Evolutionary conservation across 2,888 invertebrate genomes (phyloP).

Genomic region (Frankliniella intonsa): DNA sequence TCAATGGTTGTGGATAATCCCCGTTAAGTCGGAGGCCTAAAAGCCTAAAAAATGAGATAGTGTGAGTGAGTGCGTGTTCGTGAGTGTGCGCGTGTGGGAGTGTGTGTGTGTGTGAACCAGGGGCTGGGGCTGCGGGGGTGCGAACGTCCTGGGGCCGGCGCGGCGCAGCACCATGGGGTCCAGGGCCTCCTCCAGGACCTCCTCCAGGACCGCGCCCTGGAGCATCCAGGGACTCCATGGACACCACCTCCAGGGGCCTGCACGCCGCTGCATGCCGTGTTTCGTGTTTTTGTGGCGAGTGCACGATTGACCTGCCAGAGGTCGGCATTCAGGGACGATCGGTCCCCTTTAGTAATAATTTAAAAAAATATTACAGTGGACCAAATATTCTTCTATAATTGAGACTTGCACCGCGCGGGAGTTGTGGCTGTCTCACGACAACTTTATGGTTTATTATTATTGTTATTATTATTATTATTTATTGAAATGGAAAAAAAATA

Average conservation of each 20-base stretch:
- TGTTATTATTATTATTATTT: not conserved
- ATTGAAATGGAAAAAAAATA: not conserved
- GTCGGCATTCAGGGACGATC: not conserved
- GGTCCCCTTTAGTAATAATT: constrained; percentile 21
- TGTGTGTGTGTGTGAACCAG: not conserved
- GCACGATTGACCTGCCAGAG: not conserved
- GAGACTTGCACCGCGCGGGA: not conserved
- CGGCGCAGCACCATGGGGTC: no score
- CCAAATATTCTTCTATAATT: constrained; percentile 19
- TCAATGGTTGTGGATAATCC: constrained; percentile 2
- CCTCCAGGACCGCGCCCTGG: no score
- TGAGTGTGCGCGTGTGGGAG: not conserved
- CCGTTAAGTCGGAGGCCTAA: not conserved
- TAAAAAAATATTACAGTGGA: constrained; percentile 15
- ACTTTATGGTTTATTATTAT: not conserved
- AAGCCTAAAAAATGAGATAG: not conserved
- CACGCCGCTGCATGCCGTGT: not conserved
- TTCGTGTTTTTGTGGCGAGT: not conserved
- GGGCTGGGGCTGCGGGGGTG: not conserved
- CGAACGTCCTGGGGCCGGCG: not conserved
- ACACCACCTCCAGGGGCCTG: no score
- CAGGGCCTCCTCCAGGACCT: no score
- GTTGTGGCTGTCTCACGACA: not conserved
- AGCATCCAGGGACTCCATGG: no score
- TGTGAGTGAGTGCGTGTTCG: not conserved